These are phyloP conservation scores for Oegoconia quadripuncta DNA, from an alignment of 2,888 invertebrate species.

Conservation along the genomic window DNA sequence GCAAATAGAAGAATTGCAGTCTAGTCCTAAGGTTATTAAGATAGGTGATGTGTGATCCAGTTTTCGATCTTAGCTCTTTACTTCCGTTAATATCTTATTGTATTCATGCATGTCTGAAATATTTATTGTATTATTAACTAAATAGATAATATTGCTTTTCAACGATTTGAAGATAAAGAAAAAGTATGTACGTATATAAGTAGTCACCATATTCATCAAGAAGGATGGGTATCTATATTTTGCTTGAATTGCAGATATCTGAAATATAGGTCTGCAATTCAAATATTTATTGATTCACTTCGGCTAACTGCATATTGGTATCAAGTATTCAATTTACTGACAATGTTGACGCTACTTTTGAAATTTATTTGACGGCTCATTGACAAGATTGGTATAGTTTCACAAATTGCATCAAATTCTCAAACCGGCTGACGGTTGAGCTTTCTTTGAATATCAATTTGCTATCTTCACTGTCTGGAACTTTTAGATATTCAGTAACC, in stretches of 20 bases:
- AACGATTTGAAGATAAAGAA: no score
- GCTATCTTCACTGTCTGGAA: slow-evolving; percentile 12
- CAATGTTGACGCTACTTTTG: slow-evolving; percentile 13
- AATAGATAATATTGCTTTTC: no score
- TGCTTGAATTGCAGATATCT: neutral
- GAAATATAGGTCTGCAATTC: neutral
- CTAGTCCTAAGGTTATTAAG: neutral
- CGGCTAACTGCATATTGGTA: slow-evolving; percentile 4
- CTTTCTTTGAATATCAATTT: slow-evolving; percentile 29
- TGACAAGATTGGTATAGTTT: slow-evolving; percentile 23
- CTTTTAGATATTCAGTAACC: slow-evolving; percentile 6
- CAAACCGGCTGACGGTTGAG: slow-evolving; percentile 37
- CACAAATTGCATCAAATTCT: slow-evolving; percentile 28
- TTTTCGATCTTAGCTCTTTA: slow-evolving; percentile 9
- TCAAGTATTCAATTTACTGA: slow-evolving; percentile 15
- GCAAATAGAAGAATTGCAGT: neutral
- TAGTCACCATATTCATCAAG: slow-evolving; percentile 2
- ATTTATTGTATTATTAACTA: no score
- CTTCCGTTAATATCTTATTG: slow-evolving; percentile 15
- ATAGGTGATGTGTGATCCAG: slow-evolving; percentile 2
- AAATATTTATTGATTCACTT: neutral
- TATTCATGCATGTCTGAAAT: no score
- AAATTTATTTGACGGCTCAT: slow-evolving; percentile 22
- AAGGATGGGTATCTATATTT: neutral
- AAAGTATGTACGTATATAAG: no score